phyloP scores from a whole-genome alignment of 2,113 vertebrate species.

The crab-eating macaque (Macaca fascicularis) region DNA sequence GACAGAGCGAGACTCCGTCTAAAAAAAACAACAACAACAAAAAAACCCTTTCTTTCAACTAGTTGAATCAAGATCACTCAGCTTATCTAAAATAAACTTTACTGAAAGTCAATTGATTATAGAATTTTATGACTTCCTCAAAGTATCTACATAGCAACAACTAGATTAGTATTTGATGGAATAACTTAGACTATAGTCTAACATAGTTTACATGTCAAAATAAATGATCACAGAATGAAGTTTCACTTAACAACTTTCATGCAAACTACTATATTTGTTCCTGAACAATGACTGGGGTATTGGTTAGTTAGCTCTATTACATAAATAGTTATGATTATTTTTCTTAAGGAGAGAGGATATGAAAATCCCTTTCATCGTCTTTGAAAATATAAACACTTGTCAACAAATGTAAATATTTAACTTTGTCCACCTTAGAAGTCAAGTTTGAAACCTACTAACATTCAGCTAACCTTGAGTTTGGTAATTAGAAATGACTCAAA shows the following conservation, averaged over 20 bases:
- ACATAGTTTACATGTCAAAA: neutral
- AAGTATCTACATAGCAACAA: neutral
- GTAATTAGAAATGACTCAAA: neutral
- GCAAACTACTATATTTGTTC: neutral
- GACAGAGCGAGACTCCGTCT: too few species aligned
- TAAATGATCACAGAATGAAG: neutral
- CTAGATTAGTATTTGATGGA: neutral
- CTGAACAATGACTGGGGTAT: neutral
- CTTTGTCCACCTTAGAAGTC: slow-evolving; percentile 18
- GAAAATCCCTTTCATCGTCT: slow-evolving; percentile 5
- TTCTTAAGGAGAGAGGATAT: neutral
- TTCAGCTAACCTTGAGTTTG: neutral
- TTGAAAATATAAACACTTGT: neutral
- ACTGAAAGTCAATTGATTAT: neutral
- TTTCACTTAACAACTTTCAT: neutral
- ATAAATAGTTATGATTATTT: neutral
- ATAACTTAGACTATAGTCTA: neutral
- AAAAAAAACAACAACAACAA: too few species aligned
- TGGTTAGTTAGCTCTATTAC: neutral
- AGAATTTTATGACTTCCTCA: neutral
- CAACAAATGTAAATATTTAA: slow-evolving; percentile 16
- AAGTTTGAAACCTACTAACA: slow-evolving; percentile 2
- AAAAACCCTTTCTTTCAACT: neutral
- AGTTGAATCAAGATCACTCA: neutral
- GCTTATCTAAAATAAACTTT: neutral